Percentiles rank a stretch among this genome's conserved stretches.
Conservation (phyloP, 1,140 invertebrate genomes). For the Triops cancriformis region DNA sequence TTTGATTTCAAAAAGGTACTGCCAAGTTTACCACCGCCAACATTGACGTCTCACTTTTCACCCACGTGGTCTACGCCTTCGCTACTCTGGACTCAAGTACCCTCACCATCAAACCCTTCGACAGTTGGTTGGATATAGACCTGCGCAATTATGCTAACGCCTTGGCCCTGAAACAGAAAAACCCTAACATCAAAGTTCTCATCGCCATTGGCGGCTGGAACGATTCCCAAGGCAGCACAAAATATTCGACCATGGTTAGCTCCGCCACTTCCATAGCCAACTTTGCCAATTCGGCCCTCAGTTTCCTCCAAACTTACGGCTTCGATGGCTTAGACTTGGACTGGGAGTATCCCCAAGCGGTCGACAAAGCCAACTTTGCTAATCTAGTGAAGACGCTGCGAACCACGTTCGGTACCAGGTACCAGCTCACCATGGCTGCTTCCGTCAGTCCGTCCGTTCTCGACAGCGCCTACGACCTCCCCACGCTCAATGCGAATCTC, state of each 20-base stretch:
- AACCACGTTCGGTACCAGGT: constrained; percentile 31
- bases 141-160: constrained; percentile 39
- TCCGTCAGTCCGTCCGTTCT: constrained; percentile 32
- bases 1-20: constrained; percentile 20
- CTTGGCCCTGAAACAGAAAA: constrained; percentile 46
- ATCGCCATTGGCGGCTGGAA: constrained; percentile 68
- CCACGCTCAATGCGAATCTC: constrained; percentile 30
- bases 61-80: constrained; percentile 45
- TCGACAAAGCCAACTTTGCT: constrained; percentile 37
- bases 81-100: constrained; percentile 36
- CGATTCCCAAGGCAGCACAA: constrained; percentile 45
- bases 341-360: constrained; percentile 40
- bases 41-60: constrained; percentile 42
- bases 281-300: constrained; percentile 37
- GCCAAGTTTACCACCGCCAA: constrained; percentile 32
- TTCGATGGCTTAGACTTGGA: constrained; percentile 43
- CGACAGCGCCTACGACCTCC: constrained; percentile 35
- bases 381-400: constrained; percentile 32
- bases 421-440: constrained; percentile 33
- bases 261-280: constrained; percentile 30
- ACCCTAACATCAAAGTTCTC: constrained; percentile 54
- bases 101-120: constrained; percentile 29
- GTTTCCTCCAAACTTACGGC: constrained; percentile 35
- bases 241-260: constrained; percentile 47
- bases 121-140: constrained; percentile 25